Conservation (phyloP, 2,113 vertebrate genomes). For the Pollimyrus isidori region DNA sequence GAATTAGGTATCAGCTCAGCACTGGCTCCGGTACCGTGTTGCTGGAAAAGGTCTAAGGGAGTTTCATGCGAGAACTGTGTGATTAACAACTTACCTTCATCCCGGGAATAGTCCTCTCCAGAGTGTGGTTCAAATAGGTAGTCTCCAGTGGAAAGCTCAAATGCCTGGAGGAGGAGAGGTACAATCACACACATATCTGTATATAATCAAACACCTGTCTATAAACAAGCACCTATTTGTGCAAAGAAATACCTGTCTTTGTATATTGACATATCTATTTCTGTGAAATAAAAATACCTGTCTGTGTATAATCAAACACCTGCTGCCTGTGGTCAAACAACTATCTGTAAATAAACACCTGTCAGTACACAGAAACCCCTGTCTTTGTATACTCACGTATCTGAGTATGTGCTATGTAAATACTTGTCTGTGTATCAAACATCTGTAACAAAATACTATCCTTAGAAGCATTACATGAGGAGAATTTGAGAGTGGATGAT, state of each 20-base stretch:
- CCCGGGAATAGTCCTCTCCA: conserved; percentile 92
- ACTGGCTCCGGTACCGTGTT: not conserved
- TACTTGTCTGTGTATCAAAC: not conserved
- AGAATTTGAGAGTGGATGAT: not conserved
- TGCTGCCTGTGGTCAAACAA: not conserved
- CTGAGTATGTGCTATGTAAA: not conserved
- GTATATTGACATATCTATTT: not conserved
- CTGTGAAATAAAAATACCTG: not conserved
- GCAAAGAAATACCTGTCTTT: not conserved
- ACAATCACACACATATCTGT: conserved; percentile 4
- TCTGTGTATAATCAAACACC: conserved; percentile 15
- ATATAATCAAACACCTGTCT: not conserved
- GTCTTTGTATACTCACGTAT: conserved; percentile 3
- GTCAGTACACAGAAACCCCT: not conserved
- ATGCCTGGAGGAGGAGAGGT: conserved; percentile 65
- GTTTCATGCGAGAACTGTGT: not conserved
- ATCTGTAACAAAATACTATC: not conserved
- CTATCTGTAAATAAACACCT: not conserved
- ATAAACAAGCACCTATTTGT: not conserved
- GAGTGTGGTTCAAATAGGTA: conserved; percentile 97
- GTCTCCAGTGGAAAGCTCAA: conserved; percentile 93
- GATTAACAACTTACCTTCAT: conserved; percentile 33
- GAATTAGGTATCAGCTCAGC: not conserved
- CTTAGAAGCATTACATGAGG: not conserved
- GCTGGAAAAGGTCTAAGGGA: not conserved